Conservation (phyloP, 2,888 invertebrate genomes). For the Nymphalis polychloros region DNA sequence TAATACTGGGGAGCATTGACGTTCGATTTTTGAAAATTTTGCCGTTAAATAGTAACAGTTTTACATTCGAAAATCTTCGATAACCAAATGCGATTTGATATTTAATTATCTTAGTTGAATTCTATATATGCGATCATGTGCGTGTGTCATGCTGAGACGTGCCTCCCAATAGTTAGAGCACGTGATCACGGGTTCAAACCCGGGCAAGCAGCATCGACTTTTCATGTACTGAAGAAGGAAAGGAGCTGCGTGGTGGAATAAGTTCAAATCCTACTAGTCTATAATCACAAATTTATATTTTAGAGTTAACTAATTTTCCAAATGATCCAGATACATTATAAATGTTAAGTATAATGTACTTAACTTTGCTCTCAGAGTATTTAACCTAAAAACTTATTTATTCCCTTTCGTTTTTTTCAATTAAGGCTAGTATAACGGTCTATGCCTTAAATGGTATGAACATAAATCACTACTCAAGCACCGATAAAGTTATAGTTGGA, state of each 20-base stretch:
- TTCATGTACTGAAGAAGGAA: too few relatives aligned
- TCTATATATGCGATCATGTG: too few relatives aligned
- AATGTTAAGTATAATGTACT: neutral
- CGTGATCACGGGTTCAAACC: too few relatives aligned
- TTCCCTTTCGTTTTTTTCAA: conserved; percentile 8
- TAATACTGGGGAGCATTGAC: neutral
- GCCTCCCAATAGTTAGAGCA: too few relatives aligned
- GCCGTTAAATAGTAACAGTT: neutral
- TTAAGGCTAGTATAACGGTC: conserved; percentile 2
- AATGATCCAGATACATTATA: neutral
- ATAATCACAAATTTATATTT: neutral
- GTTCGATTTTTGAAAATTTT: conserved; percentile 17
- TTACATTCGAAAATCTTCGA: too few relatives aligned
- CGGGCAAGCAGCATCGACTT: too few relatives aligned
- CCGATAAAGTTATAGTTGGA: neutral
- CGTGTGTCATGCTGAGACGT: too few relatives aligned
- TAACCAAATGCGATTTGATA: too few relatives aligned
- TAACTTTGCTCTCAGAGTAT: neutral
- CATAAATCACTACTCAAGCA: neutral
- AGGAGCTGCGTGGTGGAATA: too few relatives aligned
- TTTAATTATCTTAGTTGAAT: too few relatives aligned
- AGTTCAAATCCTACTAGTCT: too few relatives aligned
- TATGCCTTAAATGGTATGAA: conserved; percentile 1
- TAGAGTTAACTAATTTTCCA: neutral
- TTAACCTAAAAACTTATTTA: neutral